Evolutionary conservation across 1,140 invertebrate species (phyloP), one percentile per base, ranked within the genome.

Genomic region (Philotrypesis tridentata): DNA sequence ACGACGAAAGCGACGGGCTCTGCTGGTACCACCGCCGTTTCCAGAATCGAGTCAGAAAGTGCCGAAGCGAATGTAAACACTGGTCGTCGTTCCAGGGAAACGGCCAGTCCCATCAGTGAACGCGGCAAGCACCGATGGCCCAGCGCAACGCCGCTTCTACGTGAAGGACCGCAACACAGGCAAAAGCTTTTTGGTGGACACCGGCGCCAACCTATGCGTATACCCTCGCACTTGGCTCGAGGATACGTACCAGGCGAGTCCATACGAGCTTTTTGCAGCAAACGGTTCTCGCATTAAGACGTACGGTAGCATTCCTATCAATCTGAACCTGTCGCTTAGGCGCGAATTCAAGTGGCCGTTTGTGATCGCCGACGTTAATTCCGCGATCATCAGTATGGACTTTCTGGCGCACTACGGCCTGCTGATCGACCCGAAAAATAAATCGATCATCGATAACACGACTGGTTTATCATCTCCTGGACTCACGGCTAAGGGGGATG

Each of bases 181-280:
- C 1, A 43, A 43, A 43, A 7, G 40, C 12, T 84, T 77, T 65
- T 43, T 86, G 12, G 65, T 86, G 8, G 84, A 86, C 60, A 84
- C 83, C 0, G 83, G 83, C 31, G 80, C 81, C 0, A 84, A 85
- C 70, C 0, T 85, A 0, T 84, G 81, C 55, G 83, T 82, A 33
- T 82, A 31, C 63, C 70, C 60, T 6, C 63, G 73, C 12, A 17
- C 21, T 0, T 11, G 23, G 21, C 0, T 74, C 2, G n/a, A 8
- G 0, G 21, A 21, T 2, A 2, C 8, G 12, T 2, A 17, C 4
- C 7, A 78, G 27, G 55, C 68, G 25, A n/a, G 40, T 14, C 1
- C 40, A 43, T 43, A 43, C 40, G 40, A 43, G 12, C 48, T 75
- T 8, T 60, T 61, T 31, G 73, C 73, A 2, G 73, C 48, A 1